Evolutionary conservation across 2,888 invertebrate species (phyloP).

Genomic region (Lepidonotus clava): DNA sequence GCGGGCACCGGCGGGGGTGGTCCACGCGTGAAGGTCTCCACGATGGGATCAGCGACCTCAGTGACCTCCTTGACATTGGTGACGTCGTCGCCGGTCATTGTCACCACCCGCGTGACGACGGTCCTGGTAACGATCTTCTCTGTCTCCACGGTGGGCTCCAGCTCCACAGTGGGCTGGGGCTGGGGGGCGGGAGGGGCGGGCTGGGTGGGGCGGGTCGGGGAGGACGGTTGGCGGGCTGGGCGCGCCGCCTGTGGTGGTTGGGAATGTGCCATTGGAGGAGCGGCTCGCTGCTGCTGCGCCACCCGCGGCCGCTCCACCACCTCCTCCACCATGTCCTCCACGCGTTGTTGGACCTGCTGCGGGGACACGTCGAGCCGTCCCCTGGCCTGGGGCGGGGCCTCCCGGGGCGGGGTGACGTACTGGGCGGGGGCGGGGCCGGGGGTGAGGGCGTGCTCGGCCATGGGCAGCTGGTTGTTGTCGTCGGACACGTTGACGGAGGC

Average conservation of each 20-base stretch:
- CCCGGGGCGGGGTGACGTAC: neutral
- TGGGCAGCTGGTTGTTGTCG: slow-evolving; percentile 30
- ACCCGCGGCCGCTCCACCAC: neutral
- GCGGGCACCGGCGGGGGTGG: slow-evolving; percentile 9
- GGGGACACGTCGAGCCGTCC: neutral
- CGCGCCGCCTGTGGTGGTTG: too few species aligned
- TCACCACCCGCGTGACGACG: neutral
- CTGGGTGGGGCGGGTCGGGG: neutral
- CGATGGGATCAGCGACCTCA: too few species aligned
- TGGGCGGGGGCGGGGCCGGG: neutral
- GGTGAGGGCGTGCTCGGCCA: neutral
- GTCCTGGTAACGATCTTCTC: neutral
- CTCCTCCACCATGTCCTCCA: neutral
- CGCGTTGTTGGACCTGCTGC: neutral
- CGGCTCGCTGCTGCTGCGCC: slow-evolving; percentile 21
- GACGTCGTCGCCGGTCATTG: neutral
- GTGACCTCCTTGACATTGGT: too few species aligned
- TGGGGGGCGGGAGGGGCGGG: neutral
- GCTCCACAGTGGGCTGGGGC: too few species aligned
- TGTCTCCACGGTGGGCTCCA: neutral
- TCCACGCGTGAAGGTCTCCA: neutral
- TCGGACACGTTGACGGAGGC: neutral
- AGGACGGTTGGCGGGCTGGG: neutral
- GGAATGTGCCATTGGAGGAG: neutral
- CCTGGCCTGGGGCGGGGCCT: neutral